Conservation (phyloP, 2,113 vertebrate genomes). For the Pimephales promelas region DNA sequence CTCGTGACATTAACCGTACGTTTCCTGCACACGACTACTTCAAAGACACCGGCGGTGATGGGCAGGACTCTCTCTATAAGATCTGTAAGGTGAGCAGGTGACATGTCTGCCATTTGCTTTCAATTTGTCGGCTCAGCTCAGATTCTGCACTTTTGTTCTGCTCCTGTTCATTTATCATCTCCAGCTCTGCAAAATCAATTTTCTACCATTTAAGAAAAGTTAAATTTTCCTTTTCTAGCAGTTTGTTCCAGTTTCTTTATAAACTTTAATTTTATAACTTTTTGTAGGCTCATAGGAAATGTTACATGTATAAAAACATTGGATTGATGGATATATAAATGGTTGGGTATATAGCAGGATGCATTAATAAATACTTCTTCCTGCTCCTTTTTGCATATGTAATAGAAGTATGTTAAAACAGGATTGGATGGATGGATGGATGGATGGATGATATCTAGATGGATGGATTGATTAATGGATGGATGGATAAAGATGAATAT, state of each 20-base stretch:
- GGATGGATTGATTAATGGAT: too few relatives aligned
- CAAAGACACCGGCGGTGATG: slow-evolving; percentile 97
- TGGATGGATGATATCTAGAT: background rate
- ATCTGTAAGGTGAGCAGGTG: slow-evolving; percentile 92
- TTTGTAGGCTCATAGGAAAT: background rate
- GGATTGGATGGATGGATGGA: background rate
- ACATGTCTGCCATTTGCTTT: background rate
- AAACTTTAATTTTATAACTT: background rate
- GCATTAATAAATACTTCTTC: too few relatives aligned
- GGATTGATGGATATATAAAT: background rate
- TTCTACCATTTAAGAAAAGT: background rate
- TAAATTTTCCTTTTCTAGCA: background rate
- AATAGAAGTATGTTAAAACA: too few relatives aligned
- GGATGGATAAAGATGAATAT: background rate
- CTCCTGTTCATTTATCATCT: background rate
- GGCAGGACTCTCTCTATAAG: slow-evolving; percentile 98
- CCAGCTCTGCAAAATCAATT: background rate
- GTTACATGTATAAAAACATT: background rate
- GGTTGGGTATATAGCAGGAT: background rate
- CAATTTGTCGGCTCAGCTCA: background rate
- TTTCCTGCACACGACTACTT: slow-evolving; percentile 99
- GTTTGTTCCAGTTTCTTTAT: background rate
- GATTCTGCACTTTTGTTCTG: background rate
- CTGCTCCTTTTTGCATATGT: too few relatives aligned
- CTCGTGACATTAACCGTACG: slow-evolving; percentile 96